Conservation (phyloP, 2,113 vertebrate species). For the Lucifuga dentata region DNA sequence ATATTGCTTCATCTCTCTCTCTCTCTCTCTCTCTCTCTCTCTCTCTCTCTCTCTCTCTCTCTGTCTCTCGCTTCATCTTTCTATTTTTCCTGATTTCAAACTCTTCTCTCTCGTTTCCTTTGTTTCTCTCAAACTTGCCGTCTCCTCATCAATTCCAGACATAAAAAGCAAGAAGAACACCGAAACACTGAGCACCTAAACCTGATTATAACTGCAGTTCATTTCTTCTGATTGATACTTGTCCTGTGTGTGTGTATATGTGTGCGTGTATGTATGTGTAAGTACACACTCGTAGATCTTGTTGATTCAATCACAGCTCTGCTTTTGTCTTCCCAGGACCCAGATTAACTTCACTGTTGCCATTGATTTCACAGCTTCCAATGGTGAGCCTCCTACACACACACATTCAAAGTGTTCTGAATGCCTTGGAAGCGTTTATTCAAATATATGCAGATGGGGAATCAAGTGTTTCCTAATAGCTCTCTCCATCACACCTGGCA, state of each 20-base stretch:
- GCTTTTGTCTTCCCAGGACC: conserved; percentile 87
- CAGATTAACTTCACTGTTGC: conserved; percentile 99
- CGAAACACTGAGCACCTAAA: conserved; percentile 23
- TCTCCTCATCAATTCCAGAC: conserved; percentile 5
- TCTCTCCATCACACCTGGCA: conserved; percentile 64
- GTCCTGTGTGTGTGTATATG: background rate
- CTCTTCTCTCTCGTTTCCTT: background rate
- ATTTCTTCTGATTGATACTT: conserved; percentile 15
- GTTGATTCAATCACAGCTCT: conserved; percentile 48
- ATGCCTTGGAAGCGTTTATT: conserved; percentile 47
- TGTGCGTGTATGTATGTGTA: background rate
- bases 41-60: background rate
- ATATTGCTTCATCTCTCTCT: conserved; percentile 13
- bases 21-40: background rate
- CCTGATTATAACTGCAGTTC: conserved; percentile 20
- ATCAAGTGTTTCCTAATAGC: conserved; percentile 65
- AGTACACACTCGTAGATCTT: too few relatives aligned
- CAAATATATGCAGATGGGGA: conserved; percentile 70
- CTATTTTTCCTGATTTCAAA: too few relatives aligned
- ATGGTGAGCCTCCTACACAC: conserved; percentile 85
- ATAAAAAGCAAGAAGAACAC: conserved; percentile 20
- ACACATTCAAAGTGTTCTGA: background rate
- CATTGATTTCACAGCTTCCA: conserved; percentile 99
- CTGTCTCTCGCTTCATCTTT: background rate
- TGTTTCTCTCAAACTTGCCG: background rate